Base-by-base conservation (phyloP, 23 tunicate genomes). In the Aplidium turbinatum region DNA sequence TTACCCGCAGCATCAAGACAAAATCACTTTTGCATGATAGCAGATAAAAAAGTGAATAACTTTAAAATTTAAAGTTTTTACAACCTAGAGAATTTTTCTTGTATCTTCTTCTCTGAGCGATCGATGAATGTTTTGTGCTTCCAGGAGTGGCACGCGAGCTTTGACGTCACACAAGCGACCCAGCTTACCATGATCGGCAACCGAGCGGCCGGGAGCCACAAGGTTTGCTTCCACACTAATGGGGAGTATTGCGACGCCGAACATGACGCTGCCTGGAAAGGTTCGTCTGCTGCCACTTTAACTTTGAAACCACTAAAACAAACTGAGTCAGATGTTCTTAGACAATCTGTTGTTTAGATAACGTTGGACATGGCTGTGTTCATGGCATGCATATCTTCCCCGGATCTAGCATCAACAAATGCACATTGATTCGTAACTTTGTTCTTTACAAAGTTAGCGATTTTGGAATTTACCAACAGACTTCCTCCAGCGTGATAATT, bases 391-490 rank as follows among this genome's bases (percentile, higher is more conserved):
- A 90, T 1, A 83, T 90, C 16, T 76, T 69, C 24, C 35, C 45
- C 25, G 53, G 39, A 9, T 71, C 68, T 11, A 71, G 82, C 9
- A 24, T 67, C 22, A 63, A 57, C 2, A 27, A 46, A 4, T 90
- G 97, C 63, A 61, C 85, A 11, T 62, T 90, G 74, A 42, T 90
- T 35, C 40, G 81, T 11, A 68, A 72, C 54, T 90, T 90, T 45
- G 35, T 50, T 24, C 25, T 83, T 6, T 90, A 90, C 81, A 90
- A 90, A 35, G 51, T 76, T 13, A 83, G 97, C 90, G 97, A 90
- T 66, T 90, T 31, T 53, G 87, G 84, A 30, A 73, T 90, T 39
- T 90, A 90, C 28, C 90, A 83, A 36, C 97, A 90, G 35, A 78
- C 90, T 35, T 11, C 39, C 4, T 25, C 69, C 62, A 90, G 97